Evolutionary conservation across 2,888 invertebrate genomes (phyloP), one percentile per base, ranked within the genome.

Genomic region (Macaria notata): DNA sequence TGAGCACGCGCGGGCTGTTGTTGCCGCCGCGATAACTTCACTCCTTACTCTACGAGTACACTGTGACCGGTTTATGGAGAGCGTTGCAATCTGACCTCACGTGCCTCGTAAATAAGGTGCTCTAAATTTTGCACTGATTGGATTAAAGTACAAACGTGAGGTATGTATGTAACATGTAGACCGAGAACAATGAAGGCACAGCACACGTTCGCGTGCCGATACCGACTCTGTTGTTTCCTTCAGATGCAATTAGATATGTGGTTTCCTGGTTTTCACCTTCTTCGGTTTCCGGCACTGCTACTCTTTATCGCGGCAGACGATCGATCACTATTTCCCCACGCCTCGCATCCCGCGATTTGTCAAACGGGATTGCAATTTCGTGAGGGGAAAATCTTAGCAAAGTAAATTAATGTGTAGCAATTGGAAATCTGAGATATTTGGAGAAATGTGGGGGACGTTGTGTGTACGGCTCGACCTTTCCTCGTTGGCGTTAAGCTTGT

Each of bases 231-330:
- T 71, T 70, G 68, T 71, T 54, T 69, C 70, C 66, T 71, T 70
- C 71, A 76, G 73, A 79, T 81, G 74, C 75, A 80, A 84, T 84
- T 78, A 84, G 78, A 81, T 76, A 78, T 69, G 70, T 73, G 70
- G 78, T 80, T 84, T 81, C 81, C 79, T 73, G 68, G 70, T 81
- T 78, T 78, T 73, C 77, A 72, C 76, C 71, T 71, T 65, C 65
- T 70, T 62, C 64, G 62, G 69, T 57, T 77, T 77, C 79, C 79
- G 78, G 68, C 78, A 73, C 75, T 61, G 70, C 71, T 76, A 76
- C 71, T 74, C 72, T 76, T 76, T 80, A 84, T 81, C 80, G 64
- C 58, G 60, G 55, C 63, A 63, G 61, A 70, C 73, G 69, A 83
- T 81, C 76, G 71, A 79, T 81, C 76, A 76, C 74, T 64, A 72